Base-by-base conservation (phyloP, 2,797 vertebrate species). In the Sciaenops ocellatus region DNA sequence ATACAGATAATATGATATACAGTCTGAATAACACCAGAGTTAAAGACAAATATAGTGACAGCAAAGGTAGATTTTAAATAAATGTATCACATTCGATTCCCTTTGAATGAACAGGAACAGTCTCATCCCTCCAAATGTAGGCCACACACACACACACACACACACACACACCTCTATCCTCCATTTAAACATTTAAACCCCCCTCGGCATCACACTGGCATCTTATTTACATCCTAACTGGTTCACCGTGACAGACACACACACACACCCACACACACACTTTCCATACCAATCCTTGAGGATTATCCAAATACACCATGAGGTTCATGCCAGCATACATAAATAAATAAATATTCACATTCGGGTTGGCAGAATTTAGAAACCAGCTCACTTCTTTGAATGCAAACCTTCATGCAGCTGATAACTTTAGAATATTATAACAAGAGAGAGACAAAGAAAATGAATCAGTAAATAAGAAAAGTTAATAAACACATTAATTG, bases 111-210 rank as follows among this genome's bases (percentile, higher is more conserved):
- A 82, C 80, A 81, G 79, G 50, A 76, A 48, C 73, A 26, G 69
- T 74, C 76, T 76, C 77, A 34, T 78, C 85, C 65, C 63, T 65
- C 78, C 79, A 84, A 88, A 92, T 87, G 85, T 92, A 89, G 89
- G 87, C 76, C 90, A 63, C 34, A 64, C 72, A 34, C 65, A 51
- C 48, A 34, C 38, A 62, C 22, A 56, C 62, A 60, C 48, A 50
- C 56, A 77, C 64, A 68, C 62, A 75, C 54, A 67, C 65, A 48
- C 62, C 61, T 62, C 69, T 28, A 18, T 51, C 65, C 48, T 60
- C 68, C 47, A 78, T 74, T 69, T 77, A 66, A 74, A 82, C 47
- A 78, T 74, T 69, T 77, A 66, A 74, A 82, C 71, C 83, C 83
- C 73, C 57, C 50, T 76, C 5, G 64, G 69, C 69, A 73, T 71